Evolutionary conservation across 2,113 vertebrate genomes (phyloP).

Genomic region (Plotosus lineatus): DNA sequence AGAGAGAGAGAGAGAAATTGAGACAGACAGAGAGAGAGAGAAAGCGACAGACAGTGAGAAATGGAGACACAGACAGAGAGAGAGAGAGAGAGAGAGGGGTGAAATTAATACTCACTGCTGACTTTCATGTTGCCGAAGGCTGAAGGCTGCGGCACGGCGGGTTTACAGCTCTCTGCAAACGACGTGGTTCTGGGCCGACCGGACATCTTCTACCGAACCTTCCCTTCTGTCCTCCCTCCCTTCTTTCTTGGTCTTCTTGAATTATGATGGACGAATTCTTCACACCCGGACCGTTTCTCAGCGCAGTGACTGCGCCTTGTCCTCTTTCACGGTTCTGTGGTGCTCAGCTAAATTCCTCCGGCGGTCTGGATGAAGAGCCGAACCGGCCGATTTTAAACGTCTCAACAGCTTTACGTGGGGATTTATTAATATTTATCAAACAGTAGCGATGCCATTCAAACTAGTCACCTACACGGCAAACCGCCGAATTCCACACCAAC

Average conservation of each 20-base stretch:
- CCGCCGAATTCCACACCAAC: not conserved
- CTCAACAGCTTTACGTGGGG: not conserved
- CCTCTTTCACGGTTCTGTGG: slow-evolving; percentile 19
- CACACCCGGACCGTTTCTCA: not conserved
- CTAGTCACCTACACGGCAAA: not conserved
- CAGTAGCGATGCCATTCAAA: not conserved
- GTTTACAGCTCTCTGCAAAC: slow-evolving; percentile 88
- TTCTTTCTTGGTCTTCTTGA: slow-evolving; percentile 45
- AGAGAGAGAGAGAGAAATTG: too few species aligned
- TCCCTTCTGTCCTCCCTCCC: not conserved
- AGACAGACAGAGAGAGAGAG: too few species aligned
- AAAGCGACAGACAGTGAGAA: too few species aligned
- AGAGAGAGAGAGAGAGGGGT: not conserved
- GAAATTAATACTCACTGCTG: slow-evolving; percentile 78
- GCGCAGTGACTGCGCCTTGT: slow-evolving; percentile 6
- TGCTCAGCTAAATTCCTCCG: slow-evolving; percentile 37
- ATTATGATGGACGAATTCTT: not conserved
- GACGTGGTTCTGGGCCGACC: slow-evolving; percentile 88
- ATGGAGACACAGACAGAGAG: not conserved
- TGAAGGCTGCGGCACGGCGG: slow-evolving; percentile 84
- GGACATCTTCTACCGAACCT: slow-evolving; percentile 72
- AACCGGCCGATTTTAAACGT: not conserved
- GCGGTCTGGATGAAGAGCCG: not conserved
- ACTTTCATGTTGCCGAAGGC: slow-evolving; percentile 90
- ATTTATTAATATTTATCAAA: not conserved